A percentile compares a stretch with the other conserved stretches of the same genome.
Conservation (phyloP, 2,888 invertebrate species). For the Cyclophora albipunctata region DNA sequence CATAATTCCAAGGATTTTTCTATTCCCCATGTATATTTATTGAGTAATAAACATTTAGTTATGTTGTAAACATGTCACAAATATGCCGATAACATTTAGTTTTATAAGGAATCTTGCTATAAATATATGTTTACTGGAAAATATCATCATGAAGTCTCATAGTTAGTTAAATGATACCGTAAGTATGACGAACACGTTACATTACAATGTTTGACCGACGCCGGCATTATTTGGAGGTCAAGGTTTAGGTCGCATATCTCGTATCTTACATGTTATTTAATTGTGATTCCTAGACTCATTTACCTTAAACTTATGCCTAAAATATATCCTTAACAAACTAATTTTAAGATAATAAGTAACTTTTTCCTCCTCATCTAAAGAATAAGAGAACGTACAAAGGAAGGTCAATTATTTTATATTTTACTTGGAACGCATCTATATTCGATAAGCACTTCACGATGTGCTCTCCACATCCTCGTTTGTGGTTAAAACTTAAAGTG, state of each 20-base stretch:
- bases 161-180: constrained; percentile 5
- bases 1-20: too few species aligned
- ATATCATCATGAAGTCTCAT: neutral
- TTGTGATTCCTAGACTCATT: constrained; percentile 14
- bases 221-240: constrained; percentile 39
- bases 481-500: constrained; percentile 8
- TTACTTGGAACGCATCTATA: constrained; percentile 5
- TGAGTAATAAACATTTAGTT: too few species aligned
- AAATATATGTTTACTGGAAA: too few species aligned
- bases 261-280: constrained; percentile 21
- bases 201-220: constrained; percentile 19
- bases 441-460: constrained; percentile 8
- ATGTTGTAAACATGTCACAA: too few species aligned
- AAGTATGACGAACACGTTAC: constrained; percentile 1
- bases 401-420: constrained; percentile 21
- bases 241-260: constrained; percentile 28
- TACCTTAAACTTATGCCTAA: constrained; percentile 6
- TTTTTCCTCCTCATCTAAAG: constrained; percentile 22
- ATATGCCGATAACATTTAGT: constrained; percentile 21
- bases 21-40: too few species aligned
- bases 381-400: constrained; percentile 31
- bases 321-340: neutral
- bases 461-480: constrained; percentile 12
- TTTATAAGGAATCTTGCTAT: neutral
- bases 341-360: constrained; percentile 1